Percentiles rank a stretch among this genome's conserved stretches.
phyloP scores from a whole-genome alignment of 2,888 invertebrate species.

The Sminthurides aquaticus region DNA sequence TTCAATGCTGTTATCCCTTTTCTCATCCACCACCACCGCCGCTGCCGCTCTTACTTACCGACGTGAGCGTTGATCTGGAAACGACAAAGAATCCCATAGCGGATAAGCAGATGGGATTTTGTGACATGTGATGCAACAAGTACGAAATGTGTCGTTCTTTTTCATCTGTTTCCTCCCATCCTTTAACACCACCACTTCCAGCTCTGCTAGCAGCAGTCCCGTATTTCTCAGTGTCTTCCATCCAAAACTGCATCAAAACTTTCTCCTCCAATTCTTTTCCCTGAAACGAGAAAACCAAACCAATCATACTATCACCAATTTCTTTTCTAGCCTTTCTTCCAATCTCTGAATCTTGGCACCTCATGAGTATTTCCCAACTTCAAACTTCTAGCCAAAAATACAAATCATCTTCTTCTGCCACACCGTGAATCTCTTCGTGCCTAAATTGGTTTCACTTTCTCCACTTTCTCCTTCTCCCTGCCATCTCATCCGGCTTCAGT shows the following conservation, averaged over 20 bases:
- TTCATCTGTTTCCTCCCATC: background rate
- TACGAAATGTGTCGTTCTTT: constrained; percentile 19
- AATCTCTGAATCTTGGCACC: no score
- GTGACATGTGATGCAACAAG: constrained; percentile 22
- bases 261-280: constrained; percentile 19
- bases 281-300: constrained; percentile 10
- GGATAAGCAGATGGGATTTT: constrained; percentile 20
- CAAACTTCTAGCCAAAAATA: background rate
- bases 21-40: no score
- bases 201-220: background rate
- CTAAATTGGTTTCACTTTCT: no score
- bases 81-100: constrained; percentile 20
- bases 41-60: no score
- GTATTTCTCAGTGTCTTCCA: background rate
- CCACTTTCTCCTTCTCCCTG: background rate
- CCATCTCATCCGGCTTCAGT: no score
- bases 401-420: no score
- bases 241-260: constrained; percentile 17
- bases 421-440: no score
- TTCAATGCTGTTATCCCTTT: no score
- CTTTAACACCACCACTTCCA: background rate
- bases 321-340: no score
- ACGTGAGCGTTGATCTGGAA: constrained; percentile 19
- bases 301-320: no score
- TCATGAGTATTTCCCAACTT: background rate